Base-by-base conservation (phyloP, 2,888 invertebrate genomes). In the Spilosoma lubricipeda region DNA sequence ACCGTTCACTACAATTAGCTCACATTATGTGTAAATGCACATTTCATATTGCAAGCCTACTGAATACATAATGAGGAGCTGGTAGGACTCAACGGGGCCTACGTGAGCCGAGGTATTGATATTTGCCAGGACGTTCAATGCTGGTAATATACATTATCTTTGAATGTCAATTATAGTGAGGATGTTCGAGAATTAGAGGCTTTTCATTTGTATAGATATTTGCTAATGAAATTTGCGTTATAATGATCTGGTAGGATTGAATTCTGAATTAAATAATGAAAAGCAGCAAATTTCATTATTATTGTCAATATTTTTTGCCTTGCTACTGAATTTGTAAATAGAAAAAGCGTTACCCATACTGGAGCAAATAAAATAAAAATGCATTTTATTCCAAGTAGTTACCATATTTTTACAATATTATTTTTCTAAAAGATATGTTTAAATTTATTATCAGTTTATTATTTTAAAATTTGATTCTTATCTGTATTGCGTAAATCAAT, bases 1-100 rank as follows among this genome's bases (percentile, higher is more conserved):
- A 79, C 85, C 81, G 86, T 87, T 88, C 88, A 89, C 89, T 84
- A 85, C 88, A 89, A 90, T 89, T 89, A 89, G 86, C 77, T 77
- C 71, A 79, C 85, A 89, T 90, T 86, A 90, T 87, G 90, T 88
- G 90, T 90, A 89, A 90, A 84, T 87, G 90, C 84, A 85, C 84
- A 86, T 86, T 88, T 87, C 87, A 86, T 85, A 84, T 82, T 80
- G 84, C 86, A 86, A 81, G 80, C 63, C 77, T 66, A 30, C 77
- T 82, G 89, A 88, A 89, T 89, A 72, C 82, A 73, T 83, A 87
- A 87, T 85, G 77, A 64, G 72, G 77, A 72, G 39, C 71, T 27
- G 33, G 36, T 73, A 66, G 76, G 73, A 76, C 73, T 64, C 52
- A 69, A 80, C 80, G 73, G 72, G 75, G 66, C 75, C 77, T 71